A percentile compares a stretch with the other conserved stretches of the same genome.
phyloP scores from a whole-genome alignment of 1,140 invertebrate species.

The Drosophila ercepeae region DNA sequence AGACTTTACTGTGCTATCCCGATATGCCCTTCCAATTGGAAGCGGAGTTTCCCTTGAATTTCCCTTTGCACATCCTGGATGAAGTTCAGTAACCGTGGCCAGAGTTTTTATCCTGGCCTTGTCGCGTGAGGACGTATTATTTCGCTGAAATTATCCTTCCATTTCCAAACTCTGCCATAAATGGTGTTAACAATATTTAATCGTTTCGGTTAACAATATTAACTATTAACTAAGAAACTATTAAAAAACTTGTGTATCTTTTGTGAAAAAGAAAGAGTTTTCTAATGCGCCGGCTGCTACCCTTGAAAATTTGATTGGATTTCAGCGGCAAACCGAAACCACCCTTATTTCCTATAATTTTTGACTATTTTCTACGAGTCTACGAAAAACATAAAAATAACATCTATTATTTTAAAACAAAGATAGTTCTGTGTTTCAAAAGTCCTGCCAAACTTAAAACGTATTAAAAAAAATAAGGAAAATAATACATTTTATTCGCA shows the following conservation, averaged over 20 bases:
- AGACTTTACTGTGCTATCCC: constrained; percentile 52
- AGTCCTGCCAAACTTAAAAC: neutral
- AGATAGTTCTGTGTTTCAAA: neutral
- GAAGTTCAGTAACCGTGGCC: constrained; percentile 67
- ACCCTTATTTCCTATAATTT: constrained; percentile 36
- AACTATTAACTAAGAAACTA: neutral
- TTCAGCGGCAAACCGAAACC: constrained; percentile 46
- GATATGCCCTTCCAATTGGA: constrained; percentile 70
- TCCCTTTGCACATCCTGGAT: constrained; percentile 46
- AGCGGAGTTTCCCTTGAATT: constrained; percentile 39
- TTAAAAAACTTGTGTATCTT: neutral
- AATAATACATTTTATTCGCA: constrained; percentile 28
- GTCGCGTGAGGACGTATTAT: constrained; percentile 61
- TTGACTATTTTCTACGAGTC: constrained; percentile 10
- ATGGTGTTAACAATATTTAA: neutral
- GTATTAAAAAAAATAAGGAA: constrained; percentile 1
- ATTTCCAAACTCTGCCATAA: neutral
- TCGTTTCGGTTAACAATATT: constrained; percentile 1
- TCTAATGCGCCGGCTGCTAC: constrained; percentile 46
- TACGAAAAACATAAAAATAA: neutral
- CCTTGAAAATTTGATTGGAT: constrained; percentile 49
- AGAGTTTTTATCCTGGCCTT: constrained; percentile 64
- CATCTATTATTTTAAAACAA: no score
- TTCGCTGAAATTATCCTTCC: constrained; percentile 1
- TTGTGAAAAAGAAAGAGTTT: constrained; percentile 11